Conservation (phyloP, 2,888 invertebrate species). For the Sympetrum striolatum region DNA sequence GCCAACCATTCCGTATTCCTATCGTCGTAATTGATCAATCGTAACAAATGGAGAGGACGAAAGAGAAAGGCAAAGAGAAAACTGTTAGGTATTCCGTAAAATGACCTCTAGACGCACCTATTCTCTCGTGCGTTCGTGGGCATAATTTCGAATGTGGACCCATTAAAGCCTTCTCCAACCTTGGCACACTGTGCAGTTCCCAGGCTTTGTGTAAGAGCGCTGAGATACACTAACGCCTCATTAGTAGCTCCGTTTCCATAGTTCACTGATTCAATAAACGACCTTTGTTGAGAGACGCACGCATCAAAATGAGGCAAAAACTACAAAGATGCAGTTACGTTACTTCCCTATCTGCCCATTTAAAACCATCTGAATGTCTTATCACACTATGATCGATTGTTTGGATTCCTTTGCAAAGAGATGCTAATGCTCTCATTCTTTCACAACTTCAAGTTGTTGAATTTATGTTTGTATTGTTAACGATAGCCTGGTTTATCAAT, state of each 20-base stretch:
- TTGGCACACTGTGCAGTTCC: constrained; percentile 16
- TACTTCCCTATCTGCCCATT: too few relatives aligned
- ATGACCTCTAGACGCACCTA: not conserved
- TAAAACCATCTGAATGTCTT: too few relatives aligned
- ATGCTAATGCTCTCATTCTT: too few relatives aligned
- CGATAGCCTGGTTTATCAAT: too few relatives aligned
- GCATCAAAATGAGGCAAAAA: not conserved
- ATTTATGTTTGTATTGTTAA: too few relatives aligned
- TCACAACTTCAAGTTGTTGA: too few relatives aligned
- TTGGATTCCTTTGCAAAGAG: too few relatives aligned
- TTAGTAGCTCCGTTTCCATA: constrained; percentile 4
- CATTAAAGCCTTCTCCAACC: not conserved
- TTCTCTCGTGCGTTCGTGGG: constrained; percentile 3
- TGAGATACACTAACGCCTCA: not conserved
- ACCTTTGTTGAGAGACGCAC: not conserved
- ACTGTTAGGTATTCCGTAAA: not conserved
- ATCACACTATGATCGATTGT: too few relatives aligned
- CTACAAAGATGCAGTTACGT: too few relatives aligned
- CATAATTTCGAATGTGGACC: constrained; percentile 6
- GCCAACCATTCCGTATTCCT: too few relatives aligned
- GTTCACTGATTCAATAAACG: not conserved
- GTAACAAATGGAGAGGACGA: not conserved
- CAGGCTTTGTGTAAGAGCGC: not conserved
- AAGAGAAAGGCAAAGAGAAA: not conserved
- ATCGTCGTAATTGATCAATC: not conserved